These are phyloP conservation scores for Patella caerulea DNA, from an alignment of 2,888 invertebrate species.

Conservation along the genomic window DNA sequence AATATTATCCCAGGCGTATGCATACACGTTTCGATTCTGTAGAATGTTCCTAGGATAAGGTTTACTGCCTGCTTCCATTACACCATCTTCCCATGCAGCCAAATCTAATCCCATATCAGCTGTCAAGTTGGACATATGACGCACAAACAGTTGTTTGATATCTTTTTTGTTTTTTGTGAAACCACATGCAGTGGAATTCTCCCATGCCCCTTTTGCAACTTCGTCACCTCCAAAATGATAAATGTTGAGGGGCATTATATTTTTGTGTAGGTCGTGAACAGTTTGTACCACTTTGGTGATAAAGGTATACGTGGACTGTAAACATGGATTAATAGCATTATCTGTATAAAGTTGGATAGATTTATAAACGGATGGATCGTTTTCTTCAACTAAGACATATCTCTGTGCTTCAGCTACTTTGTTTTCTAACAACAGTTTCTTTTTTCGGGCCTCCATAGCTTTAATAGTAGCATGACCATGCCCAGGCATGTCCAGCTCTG, in stretches of 20 bases:
- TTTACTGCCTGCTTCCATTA: slow-evolving; percentile 32
- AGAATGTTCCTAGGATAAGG: slow-evolving; percentile 33
- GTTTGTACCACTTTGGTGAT: slow-evolving; percentile 48
- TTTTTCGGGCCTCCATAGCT: slow-evolving; percentile 54
- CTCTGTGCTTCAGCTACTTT: slow-evolving; percentile 35
- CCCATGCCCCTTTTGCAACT: slow-evolving; percentile 54
- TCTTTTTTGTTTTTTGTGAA: slow-evolving; percentile 30
- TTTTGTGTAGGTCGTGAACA: slow-evolving; percentile 47
- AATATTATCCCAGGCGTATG: slow-evolving; percentile 53
- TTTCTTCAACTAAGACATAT: slow-evolving; percentile 52
- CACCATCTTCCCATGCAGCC: slow-evolving; percentile 61
- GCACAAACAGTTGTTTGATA: slow-evolving; percentile 38
- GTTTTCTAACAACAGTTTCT: slow-evolving; percentile 31
- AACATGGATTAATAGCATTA: slow-evolving; percentile 65
- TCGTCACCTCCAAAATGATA: slow-evolving; percentile 65
- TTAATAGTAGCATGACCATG: slow-evolving; percentile 64
- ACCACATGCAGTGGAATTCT: slow-evolving; percentile 43
- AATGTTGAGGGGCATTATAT: slow-evolving; percentile 49
- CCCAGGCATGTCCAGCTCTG: slow-evolving; percentile 68
- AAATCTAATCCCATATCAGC: slow-evolving; percentile 38
- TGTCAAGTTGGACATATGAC: slow-evolving; percentile 38
- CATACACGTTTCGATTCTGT: slow-evolving; percentile 35
- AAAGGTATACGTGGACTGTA: slow-evolving; percentile 60
- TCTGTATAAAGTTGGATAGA: slow-evolving; percentile 61
- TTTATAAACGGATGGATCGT: slow-evolving; percentile 49